A percentile compares a stretch with the other conserved stretches of the same genome.
These are phyloP conservation scores for Pristiophorus japonicus DNA, from an alignment of 2,113 vertebrate species.

Conservation along the genomic window DNA sequence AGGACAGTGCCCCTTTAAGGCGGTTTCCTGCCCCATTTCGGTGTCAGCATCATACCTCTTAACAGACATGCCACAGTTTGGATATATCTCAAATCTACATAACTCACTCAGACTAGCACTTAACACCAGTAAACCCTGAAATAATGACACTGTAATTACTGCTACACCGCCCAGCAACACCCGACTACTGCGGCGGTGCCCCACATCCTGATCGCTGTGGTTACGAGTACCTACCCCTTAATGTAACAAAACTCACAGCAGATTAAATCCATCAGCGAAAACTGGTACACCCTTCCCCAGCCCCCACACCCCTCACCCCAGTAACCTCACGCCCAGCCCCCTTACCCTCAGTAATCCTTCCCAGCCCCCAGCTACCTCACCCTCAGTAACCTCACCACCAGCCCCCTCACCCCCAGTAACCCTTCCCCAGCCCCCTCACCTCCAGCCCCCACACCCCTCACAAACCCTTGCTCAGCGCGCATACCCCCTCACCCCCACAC, in stretches of 20 bases:
- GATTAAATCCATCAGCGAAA: background rate
- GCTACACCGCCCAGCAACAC: background rate
- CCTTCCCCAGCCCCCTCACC: background rate
- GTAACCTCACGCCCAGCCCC: background rate
- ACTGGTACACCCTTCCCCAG: background rate
- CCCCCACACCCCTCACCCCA: background rate
- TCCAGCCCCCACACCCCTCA: background rate
- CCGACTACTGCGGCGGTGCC: too few relatives aligned
- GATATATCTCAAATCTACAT: background rate
- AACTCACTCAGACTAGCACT: background rate
- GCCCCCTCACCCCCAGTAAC: too few relatives aligned
- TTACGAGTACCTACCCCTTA: background rate
- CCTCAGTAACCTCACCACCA: too few relatives aligned
- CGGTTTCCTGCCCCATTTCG: background rate
- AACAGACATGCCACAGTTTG: background rate
- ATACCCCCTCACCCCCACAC: background rate
- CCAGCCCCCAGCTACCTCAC: background rate
- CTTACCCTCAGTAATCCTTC: background rate
- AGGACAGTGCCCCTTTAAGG: too few relatives aligned
- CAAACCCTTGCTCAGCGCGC: too few relatives aligned
- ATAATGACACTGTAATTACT: background rate
- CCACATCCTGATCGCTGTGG: background rate
- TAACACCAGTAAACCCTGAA: background rate
- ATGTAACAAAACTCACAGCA: background rate
- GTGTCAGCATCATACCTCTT: background rate